A percentile compares a stretch with the other conserved stretches of the same genome.
Evolutionary conservation across 2,113 vertebrate species (phyloP).

Genomic region (Callaeas wilsoni): DNA sequence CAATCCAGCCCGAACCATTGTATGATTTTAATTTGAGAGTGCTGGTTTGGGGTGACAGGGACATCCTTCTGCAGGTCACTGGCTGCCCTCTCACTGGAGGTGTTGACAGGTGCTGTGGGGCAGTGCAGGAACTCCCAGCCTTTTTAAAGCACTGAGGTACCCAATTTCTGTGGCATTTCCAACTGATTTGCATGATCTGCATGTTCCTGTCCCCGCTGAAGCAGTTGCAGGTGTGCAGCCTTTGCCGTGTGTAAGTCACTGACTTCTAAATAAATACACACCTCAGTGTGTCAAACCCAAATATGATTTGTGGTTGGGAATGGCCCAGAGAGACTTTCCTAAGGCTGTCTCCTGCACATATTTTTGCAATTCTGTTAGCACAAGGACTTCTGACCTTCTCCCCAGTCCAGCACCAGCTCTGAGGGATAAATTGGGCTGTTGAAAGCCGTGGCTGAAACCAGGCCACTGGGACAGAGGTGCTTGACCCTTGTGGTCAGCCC

Average conservation of each 20-base stretch:
- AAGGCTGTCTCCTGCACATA: background rate
- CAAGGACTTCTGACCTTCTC: background rate
- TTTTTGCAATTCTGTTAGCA: background rate
- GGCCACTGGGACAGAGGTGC: background rate
- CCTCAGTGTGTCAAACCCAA: background rate
- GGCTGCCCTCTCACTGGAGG: background rate
- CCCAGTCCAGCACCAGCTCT: background rate
- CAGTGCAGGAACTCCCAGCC: background rate
- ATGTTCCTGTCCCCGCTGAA: fast-evolving
- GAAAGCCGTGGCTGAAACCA: background rate
- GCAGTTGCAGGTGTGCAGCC: background rate
- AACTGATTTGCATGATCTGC: fast-evolving
- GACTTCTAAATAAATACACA: background rate
- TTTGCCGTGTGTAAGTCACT: background rate
- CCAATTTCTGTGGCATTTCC: background rate
- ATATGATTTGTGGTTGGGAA: background rate
- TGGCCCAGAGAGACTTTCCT: background rate
- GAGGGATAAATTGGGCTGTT: background rate
- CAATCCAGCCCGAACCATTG: background rate
- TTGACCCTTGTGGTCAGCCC: background rate
- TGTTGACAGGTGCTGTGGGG: background rate
- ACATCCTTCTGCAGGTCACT: background rate
- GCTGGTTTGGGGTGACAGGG: background rate
- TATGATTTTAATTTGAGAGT: background rate
- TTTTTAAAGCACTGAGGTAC: fast-evolving